Evolutionary conservation across 2,888 invertebrate species (phyloP).

Genomic region (Cynaeus angustus): DNA sequence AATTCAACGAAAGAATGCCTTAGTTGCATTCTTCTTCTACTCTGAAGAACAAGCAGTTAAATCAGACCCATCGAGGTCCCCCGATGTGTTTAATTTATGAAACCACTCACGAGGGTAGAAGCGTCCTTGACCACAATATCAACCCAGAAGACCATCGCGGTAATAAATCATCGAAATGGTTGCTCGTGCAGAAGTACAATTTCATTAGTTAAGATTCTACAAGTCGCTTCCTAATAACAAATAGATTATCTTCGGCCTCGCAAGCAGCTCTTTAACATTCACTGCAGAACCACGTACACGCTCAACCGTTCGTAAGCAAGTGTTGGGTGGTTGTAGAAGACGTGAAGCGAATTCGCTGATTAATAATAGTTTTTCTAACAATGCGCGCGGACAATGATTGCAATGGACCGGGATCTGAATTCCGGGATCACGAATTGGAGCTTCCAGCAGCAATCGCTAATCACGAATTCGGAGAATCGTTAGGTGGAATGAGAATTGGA

Average conservation of each 20-base stretch:
- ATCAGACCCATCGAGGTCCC: conserved; percentile 7
- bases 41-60: conserved; percentile 12
- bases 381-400: conserved; percentile 4
- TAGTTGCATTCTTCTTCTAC: conserved; percentile 12
- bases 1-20: conserved; percentile 21
- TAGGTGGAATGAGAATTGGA: conserved; percentile 65
- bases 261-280: conserved; percentile 13
- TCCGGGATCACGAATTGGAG: conserved; percentile 13
- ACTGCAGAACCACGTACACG: conserved; percentile 13
- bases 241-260: conserved; percentile 23
- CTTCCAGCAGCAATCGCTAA: conserved; percentile 57
- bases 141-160: not conserved
- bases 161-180: not conserved
- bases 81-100: conserved; percentile 17
- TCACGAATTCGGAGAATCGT: conserved; percentile 65
- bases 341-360: conserved; percentile 29
- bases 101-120: not conserved
- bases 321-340: conserved; percentile 27
- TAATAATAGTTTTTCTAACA: conserved; percentile 8
- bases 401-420: conserved; percentile 18
- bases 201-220: conserved; percentile 12
- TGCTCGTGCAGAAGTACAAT: conserved; percentile 1
- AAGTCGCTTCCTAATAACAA: conserved; percentile 18
- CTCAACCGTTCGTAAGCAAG: conserved; percentile 25
- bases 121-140: conserved; percentile 14